Percentiles rank a stretch among this genome's conserved stretches.
Conservation (phyloP, 2,797 vertebrate species). For the Hoplostethus mediterraneus region DNA sequence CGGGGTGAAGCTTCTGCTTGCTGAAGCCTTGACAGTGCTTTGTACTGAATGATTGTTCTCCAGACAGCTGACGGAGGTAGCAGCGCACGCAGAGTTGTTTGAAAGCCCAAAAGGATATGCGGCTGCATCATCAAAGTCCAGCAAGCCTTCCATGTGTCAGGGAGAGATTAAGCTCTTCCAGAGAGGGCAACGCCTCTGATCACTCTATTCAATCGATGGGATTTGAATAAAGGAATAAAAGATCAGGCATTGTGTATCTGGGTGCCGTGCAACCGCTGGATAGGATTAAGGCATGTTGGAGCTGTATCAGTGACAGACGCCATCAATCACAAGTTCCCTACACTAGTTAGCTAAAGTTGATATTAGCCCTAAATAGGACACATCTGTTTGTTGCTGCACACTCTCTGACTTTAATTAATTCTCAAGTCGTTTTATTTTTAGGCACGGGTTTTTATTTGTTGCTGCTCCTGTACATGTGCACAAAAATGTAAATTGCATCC, state of each 20-base stretch:
- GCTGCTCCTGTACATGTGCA: conserved; percentile 82
- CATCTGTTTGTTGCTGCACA: conserved; percentile 88
- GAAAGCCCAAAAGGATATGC: conserved; percentile 87
- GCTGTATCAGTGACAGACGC: conserved; percentile 79
- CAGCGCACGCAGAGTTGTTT: conserved; percentile 79
- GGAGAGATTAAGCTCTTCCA: conserved; percentile 84
- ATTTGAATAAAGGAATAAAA: conserved; percentile 87
- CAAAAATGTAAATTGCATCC: conserved; percentile 84
- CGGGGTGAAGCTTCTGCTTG: conserved; percentile 82
- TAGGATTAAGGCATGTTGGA: conserved; percentile 78
- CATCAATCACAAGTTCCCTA: conserved; percentile 87
- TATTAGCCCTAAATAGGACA: conserved; percentile 90
- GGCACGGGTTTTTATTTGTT: conserved; percentile 83
- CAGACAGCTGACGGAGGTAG: conserved; percentile 88
- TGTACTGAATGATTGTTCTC: conserved; percentile 89
- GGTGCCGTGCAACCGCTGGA: conserved; percentile 73
- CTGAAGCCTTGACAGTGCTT: conserved; percentile 88
- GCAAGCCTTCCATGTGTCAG: conserved; percentile 87
- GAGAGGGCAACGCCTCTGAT: conserved; percentile 86
- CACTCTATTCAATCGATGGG: conserved; percentile 86
- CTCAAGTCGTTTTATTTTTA: conserved; percentile 90
- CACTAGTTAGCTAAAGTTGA: conserved; percentile 87
- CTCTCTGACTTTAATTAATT: conserved; percentile 89
- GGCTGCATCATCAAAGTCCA: conserved; percentile 88
- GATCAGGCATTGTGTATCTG: conserved; percentile 79